Percentiles rank a stretch among this genome's conserved stretches.
Evolutionary conservation across 2,888 invertebrate genomes (phyloP).

Genomic region (Cheilosia impressa): DNA sequence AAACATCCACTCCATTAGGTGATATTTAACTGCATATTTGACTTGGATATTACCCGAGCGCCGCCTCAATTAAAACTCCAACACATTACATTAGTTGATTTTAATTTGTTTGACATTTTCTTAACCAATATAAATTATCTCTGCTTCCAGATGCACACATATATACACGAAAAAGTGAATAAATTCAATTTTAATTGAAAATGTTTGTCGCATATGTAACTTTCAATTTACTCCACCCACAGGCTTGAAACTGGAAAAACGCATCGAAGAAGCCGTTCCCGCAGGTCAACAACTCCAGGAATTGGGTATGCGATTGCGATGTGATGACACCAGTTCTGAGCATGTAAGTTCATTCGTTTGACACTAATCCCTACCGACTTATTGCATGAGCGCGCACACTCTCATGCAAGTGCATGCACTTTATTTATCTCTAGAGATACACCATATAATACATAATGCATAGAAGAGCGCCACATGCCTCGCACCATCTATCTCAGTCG

Average conservation of each 20-base stretch:
- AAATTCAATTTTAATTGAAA: constrained; percentile 57
- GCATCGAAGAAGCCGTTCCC: constrained; percentile 89
- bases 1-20: no score
- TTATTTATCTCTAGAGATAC: constrained; percentile 19
- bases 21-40: no score
- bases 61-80: background rate
- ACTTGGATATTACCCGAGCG: background rate
- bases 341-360: constrained; percentile 80
- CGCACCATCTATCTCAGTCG: constrained; percentile 69
- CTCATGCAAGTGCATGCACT: constrained; percentile 58
- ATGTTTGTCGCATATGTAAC: constrained; percentile 26
- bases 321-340: constrained; percentile 86
- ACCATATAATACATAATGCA: constrained; percentile 46
- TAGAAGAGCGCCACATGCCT: constrained; percentile 42
- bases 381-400: constrained; percentile 67
- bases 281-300: constrained; percentile 88
- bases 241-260: constrained; percentile 86
- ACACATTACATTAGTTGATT: background rate
- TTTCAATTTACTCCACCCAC: constrained; percentile 77
- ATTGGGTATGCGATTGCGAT: constrained; percentile 84
- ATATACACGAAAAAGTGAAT: constrained; percentile 36
- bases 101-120: constrained; percentile 31
- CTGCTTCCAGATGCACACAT: constrained; percentile 49
- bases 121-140: constrained; percentile 46
- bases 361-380: constrained; percentile 55